Evolutionary conservation across 2,888 invertebrate genomes (phyloP), one percentile per base, ranked within the genome.

Genomic region (Cheilosia variabilis): DNA sequence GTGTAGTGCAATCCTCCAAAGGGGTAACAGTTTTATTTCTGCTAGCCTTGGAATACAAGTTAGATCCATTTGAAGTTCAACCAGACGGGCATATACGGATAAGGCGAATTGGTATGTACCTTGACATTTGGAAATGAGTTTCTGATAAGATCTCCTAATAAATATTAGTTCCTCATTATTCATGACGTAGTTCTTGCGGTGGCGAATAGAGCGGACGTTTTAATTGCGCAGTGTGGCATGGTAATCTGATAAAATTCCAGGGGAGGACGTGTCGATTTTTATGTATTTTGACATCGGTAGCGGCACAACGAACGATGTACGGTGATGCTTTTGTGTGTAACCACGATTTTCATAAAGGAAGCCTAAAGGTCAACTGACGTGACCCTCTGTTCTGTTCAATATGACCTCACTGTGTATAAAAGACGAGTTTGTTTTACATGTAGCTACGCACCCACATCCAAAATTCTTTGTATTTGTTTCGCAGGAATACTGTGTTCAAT

Each of bases 1-100:
- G 78, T 75, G n/a, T 58, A 63, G 57, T 53, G 45, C 43, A 43
- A 69, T 65, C 73, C 63, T 78, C 73, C 5, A 50, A 27, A 37
- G 68, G 52, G 31, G 27, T 62, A 66, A 77, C 71, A 55, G 65
- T 45, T 78, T 58, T 9, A 37, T 13, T 52, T 52, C 24, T 47
- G 2, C 19, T 2, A 65, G 17, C 47, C 5, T 9, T 19, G 73
- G 69, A 65, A 55, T 63, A 53, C 41, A 37, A 52, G 24, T 37
- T 19, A 17, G 19, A 58, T 22, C 13, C 22, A 13, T 4, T 50
- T 15, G 27, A 5, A 22, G 10, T 24, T 10, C 1, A 24, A 52
- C 15, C 52, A 52, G 13, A 10, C 19, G 6, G 5, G 17, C 53
- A 7, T 17, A 53, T 62, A 66, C 22, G 43, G 55, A 68, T 50